Evolutionary conservation across 2,113 vertebrate species (phyloP).

Genomic region (Hemiscyllium ocellatum): DNA sequence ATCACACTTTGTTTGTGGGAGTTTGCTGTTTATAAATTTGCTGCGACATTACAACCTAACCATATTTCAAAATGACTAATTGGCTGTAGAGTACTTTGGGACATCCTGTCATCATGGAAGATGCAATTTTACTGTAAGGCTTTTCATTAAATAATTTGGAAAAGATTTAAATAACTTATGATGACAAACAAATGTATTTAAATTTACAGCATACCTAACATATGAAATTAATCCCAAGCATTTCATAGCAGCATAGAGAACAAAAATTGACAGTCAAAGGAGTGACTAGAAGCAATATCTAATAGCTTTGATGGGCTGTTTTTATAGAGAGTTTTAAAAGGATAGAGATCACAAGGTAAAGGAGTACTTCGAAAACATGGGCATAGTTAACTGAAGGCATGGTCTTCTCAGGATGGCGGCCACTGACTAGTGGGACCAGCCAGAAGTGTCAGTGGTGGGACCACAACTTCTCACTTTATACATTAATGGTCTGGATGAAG

Average conservation of each 20-base stretch:
- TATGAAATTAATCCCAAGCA: background rate
- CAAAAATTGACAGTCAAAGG: background rate
- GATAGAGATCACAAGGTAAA: background rate
- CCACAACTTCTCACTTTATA: too few species aligned
- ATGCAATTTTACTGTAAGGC: background rate
- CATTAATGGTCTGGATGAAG: too few species aligned
- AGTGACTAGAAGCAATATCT: background rate
- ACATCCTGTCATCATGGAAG: background rate
- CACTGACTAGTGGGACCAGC: too few species aligned
- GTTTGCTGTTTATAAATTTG: background rate
- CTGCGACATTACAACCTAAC: background rate
- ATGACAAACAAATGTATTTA: background rate
- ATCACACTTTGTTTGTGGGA: background rate
- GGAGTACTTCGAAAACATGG: background rate
- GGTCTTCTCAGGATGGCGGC: background rate
- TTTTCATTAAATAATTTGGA: background rate
- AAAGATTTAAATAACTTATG: background rate
- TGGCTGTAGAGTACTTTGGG: background rate
- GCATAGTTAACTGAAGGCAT: background rate
- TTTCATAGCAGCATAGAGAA: background rate
- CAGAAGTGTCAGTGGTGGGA: too few species aligned
- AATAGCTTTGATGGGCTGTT: background rate
- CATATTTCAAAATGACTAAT: background rate
- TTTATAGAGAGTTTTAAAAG: background rate
- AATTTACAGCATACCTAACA: background rate